Conservation (phyloP, 2,113 vertebrate species). For the Balaeniceps rex region DNA sequence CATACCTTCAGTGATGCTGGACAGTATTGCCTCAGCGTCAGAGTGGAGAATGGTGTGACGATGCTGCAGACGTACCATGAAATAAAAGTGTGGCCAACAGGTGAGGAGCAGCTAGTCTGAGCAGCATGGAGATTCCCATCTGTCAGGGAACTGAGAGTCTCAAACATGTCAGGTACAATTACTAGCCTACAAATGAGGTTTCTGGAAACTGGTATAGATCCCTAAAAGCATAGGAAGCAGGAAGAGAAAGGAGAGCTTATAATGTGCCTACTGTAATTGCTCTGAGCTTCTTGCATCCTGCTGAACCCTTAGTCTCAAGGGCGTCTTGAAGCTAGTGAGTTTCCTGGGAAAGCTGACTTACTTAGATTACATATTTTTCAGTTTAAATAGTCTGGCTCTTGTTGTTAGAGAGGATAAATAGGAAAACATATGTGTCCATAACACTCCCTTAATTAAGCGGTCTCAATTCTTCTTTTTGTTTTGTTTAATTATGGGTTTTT, state of each 20-base stretch:
- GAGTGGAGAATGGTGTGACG: constrained; percentile 78
- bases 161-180: not conserved
- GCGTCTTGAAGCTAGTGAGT: not conserved
- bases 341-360: not conserved
- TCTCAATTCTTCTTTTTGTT: not conserved
- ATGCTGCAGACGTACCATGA: constrained; percentile 78
- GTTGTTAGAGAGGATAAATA: not conserved
- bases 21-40: constrained; percentile 82
- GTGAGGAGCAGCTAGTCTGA: constrained; percentile 57
- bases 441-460: not conserved
- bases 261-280: not conserved
- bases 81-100: constrained; percentile 74
- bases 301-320: not conserved
- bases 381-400: not conserved
- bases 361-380: not conserved
- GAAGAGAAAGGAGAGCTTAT: not conserved
- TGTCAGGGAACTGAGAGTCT: not conserved
- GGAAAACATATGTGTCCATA: not conserved
- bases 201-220: not conserved
- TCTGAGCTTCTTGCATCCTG: not conserved
- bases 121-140: not conserved
- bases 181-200: not conserved
- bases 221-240: not conserved
- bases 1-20: constrained; percentile 78
- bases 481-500: not conserved